Evolutionary conservation across 2,888 invertebrate genomes (phyloP), one percentile per base, ranked within the genome.

Genomic region (Drymonia ruficornis): DNA sequence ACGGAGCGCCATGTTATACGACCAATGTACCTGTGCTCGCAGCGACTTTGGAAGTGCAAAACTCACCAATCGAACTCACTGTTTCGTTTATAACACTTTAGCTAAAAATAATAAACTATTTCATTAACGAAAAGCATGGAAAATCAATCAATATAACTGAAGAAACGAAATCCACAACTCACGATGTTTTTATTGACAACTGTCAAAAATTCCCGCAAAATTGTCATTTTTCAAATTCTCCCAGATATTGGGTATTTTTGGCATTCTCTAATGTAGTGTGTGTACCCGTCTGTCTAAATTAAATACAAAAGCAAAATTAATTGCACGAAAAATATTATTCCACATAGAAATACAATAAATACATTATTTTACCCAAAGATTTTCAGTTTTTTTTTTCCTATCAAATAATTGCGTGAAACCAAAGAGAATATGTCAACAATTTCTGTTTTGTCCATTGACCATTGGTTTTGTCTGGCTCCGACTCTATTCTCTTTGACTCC

Each of bases 171-270:
- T 70, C 74, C 72, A 70, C 74, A 69, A 75, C 64, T 79, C 83
- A 81, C 78, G 81, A 82, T 89, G 87, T 91, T 89, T 84, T 88
- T 89, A 88, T 89, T 89, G 88, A 89, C 86, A 89, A 87, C 82
- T 89, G 88, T 88, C 88, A 89, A 85, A 87, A 82, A 81, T 83
- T 89, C 89, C 89, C 89, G 89, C 89, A 89, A 85, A 78, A 83
- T 83, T 87, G 87, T 86, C 86, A 83, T 72, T 65, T 77, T 74
- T 63, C 50, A 61, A 66, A 65, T 55, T 53, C 48, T 11, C 49
- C 15, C 0, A 15, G 8, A 7, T 46, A 44, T 38, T 38, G 46
- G 42, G 9, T 12, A 50, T 52, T 46, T 43, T 45, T 15, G 61
- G 65, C 63, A 23, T 23, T 23, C 6, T 23, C 7, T 23, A 23